Percentiles rank a stretch among this genome's conserved stretches.
These are phyloP conservation scores for Pentalonia nigronervosa DNA, from an alignment of 1,140 invertebrate genomes.

Conservation along the genomic window DNA sequence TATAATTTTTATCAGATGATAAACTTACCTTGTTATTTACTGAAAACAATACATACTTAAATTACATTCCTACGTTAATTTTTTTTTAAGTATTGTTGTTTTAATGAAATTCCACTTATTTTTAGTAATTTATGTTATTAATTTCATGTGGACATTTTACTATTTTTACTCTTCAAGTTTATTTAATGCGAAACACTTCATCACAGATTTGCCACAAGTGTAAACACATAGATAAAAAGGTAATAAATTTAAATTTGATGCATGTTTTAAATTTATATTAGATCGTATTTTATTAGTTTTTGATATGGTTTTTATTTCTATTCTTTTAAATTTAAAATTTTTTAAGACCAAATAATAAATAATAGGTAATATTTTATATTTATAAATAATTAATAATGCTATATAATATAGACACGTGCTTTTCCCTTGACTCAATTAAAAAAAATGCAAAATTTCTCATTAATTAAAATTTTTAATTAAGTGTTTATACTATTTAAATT, in stretches of 20 bases:
- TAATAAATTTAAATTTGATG: slow-evolving; percentile 10
- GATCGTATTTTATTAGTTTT: slow-evolving; percentile 21
- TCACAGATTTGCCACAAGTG: neutral
- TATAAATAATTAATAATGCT: neutral
- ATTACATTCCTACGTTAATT: neutral
- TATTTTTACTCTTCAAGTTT: slow-evolving; percentile 30
- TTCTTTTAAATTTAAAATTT: neutral
- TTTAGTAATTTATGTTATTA: neutral
- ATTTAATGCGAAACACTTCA: neutral
- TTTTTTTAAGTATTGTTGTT: neutral
- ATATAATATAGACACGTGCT: neutral
- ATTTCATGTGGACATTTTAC: neutral
- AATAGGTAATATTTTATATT: neutral
- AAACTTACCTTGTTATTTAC: neutral
- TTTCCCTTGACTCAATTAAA: neutral
- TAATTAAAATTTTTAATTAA: neutral
- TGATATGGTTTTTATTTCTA: neutral
- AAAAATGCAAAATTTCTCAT: neutral
- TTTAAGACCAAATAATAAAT: neutral
- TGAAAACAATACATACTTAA: neutral
- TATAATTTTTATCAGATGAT: neutral
- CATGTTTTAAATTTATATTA: slow-evolving; percentile 15
- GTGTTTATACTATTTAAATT: neutral
- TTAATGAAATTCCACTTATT: neutral
- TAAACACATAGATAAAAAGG: slow-evolving; percentile 13